Conservation (phyloP, 2,113 vertebrate genomes). For the Puntigrus tetrazona region DNA sequence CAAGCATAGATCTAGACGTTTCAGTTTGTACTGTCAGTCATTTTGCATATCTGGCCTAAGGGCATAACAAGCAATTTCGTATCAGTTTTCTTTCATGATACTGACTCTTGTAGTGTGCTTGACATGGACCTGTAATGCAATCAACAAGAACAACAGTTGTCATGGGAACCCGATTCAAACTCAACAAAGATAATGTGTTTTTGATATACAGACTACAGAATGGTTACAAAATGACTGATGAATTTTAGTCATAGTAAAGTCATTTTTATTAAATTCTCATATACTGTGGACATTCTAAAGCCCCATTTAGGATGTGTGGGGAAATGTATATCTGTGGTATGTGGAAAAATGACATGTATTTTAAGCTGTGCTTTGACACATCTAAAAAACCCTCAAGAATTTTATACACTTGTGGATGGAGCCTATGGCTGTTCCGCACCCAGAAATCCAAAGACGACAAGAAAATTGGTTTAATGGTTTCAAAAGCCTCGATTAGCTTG, state of each 20-base stretch:
- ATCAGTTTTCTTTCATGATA: background rate
- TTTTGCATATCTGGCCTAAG: background rate
- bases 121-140: background rate
- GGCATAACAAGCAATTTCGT: background rate
- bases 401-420: background rate
- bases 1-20: background rate
- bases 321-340: background rate
- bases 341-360: background rate
- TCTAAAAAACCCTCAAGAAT: background rate
- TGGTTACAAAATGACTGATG: background rate
- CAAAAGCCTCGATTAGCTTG: slow-evolving; percentile 1
- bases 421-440: background rate
- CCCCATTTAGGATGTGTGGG: no score
- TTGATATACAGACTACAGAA: background rate
- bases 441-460: slow-evolving; percentile 7
- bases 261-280: background rate
- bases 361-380: background rate
- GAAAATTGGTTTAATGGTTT: slow-evolving; percentile 24
- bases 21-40: background rate
- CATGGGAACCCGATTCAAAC: slow-evolving; percentile 1
- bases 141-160: slow-evolving; percentile 26
- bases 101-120: background rate
- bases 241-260: background rate
- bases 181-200: slow-evolving; percentile 16
- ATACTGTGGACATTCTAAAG: background rate